Evolutionary conservation across 2,797 vertebrate genomes (phyloP), one percentile per base, ranked within the genome.

Genomic region (Aldrovandia affinis): DNA sequence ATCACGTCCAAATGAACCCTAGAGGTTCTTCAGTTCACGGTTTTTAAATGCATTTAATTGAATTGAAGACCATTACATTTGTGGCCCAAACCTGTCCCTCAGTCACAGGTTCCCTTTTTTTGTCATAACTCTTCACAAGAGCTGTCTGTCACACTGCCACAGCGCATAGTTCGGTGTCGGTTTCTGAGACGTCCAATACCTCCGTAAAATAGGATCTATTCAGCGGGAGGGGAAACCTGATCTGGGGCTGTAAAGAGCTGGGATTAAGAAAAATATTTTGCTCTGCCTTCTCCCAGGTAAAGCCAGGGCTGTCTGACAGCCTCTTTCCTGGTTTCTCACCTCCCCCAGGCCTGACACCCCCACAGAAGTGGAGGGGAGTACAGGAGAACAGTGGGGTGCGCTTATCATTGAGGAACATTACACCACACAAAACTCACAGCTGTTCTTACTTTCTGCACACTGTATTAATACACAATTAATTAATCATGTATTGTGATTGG

Each of bases 251-350:
- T 75, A 63, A 82, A 81, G 84, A 88, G 81, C 84, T 77, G 65
- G 86, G 88, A 89, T 88, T 87, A 85, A 88, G 83, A 86, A 86
- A 87, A 87, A 88, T 86, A 87, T 88, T 88, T 88, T 78, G 82
- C 85, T 81, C 42, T 84, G 83, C 87, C 78, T 88, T 85, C 82
- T 86, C 80, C 83, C 80, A 85, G 83, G 85, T 87, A 87, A 83
- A 57, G 80, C 83, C 39, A 61, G 20, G 54, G 77, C 68, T 73
- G 82, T 59, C 83, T 87, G 83, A 83, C 85, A 82, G 44, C 59
- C 80, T 57, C 28, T n/a, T 68, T 52, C 75, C 83, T 52, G 83
- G 57, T 63, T 83, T 83, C 83, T 83, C 83, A 78, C 83, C 57
- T 52, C 54, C 82, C 44, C 52, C 82, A 83, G 65, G 81, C 33